Base-by-base conservation (phyloP, 2,888 invertebrate species). In the Cerceris rybyensis region DNA sequence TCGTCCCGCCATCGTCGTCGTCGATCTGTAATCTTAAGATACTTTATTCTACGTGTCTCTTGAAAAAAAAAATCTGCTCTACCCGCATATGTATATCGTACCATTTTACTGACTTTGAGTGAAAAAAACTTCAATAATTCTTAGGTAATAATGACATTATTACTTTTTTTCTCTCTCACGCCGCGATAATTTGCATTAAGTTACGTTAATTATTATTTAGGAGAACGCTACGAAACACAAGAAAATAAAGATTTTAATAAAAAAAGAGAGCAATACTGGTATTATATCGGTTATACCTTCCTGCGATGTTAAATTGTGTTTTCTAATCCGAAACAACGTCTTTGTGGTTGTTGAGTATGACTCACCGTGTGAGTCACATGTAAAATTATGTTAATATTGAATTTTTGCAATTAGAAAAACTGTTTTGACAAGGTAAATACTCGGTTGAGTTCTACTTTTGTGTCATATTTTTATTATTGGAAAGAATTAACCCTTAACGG, bases 151-250 rank as follows among this genome's bases (percentile, higher is more conserved):
- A 76, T 70, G 68, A 80, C 74, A 69, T 72, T 74, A 71, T 79
- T 41, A 75, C 60, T 73, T 81, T 75, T 61, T 74, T 61, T 75
- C 65, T 71, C 70, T 75, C 63, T 83, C 75, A 77, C 75, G 77
- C 81, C 83, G 84, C 84, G 80, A 80, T 61, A 43, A 82, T 87
- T 86, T 81, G 75, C 67, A 81, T 86, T 87, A 87, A 83, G 80
- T 88, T 89, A 88, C 83, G 88, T 90, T 90, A 88, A 90, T 88
- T 90, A 90, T 90, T 88, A 88, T 90, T 89, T 88, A 90, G 86
- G 85, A 86, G 79, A 86, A 85, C 86, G 86, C 87, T 89, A 89
- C 86, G 85, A 88, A 83, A 86, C 83, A 84, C 82, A 84, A 70
- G 67, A 87, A 83, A 90, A 90, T 90, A 88, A 90, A 90, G 88